Percentiles rank a stretch among this genome's conserved stretches.
phyloP scores from a whole-genome alignment of 2,797 vertebrate species.

The Rhinoraja longicauda region DNA sequence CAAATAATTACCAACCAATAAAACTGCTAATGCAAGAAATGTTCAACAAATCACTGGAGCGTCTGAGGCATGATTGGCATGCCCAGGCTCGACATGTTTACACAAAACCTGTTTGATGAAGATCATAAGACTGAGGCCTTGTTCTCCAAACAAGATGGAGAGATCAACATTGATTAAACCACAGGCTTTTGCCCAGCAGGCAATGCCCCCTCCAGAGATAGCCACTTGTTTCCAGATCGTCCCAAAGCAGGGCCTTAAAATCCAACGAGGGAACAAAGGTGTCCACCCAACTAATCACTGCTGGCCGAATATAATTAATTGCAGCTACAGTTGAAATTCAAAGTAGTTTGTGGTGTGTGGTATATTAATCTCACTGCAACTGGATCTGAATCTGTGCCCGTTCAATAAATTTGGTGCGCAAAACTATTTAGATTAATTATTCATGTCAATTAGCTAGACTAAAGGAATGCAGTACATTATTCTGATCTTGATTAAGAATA shows the following conservation, averaged over 20 bases:
- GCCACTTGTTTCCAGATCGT: background rate
- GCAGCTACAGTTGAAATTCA: background rate
- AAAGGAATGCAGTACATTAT: background rate
- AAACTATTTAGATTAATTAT: background rate
- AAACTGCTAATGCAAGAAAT: background rate
- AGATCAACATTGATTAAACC: background rate
- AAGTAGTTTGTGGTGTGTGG: background rate
- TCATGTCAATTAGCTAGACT: background rate
- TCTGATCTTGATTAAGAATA: background rate
- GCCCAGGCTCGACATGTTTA: background rate
- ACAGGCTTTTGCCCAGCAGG: background rate
- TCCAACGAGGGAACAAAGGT: background rate
- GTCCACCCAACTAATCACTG: background rate
- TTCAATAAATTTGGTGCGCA: background rate
- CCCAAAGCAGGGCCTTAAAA: background rate
- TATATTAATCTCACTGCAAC: background rate
- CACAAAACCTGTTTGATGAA: background rate
- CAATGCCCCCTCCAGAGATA: background rate
- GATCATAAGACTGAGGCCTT: background rate
- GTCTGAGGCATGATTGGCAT: background rate
- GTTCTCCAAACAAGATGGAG: background rate
- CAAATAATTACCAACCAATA: background rate
- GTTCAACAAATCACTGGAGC: background rate
- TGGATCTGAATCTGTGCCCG: background rate
- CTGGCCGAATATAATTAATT: slow-evolving; percentile 16